A percentile compares a stretch with the other conserved stretches of the same genome.
These are phyloP conservation scores for Antitype chi DNA, from an alignment of 2,888 invertebrate species.

Conservation along the genomic window DNA sequence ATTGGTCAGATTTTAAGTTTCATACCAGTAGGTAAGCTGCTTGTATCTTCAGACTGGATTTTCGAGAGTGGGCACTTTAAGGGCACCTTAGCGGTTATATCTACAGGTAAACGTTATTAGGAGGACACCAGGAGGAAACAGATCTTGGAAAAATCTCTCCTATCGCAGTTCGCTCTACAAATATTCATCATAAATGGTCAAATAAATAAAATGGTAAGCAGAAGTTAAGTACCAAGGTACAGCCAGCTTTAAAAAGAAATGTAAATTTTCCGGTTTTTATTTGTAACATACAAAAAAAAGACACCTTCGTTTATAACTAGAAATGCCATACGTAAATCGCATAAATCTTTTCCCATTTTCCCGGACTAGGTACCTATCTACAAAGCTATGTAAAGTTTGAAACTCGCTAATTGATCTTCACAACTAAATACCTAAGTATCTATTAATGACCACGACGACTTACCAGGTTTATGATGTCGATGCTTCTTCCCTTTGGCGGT, in stretches of 20 bases:
- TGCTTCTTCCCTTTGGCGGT: slow-evolving; percentile 83
- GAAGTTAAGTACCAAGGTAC: background rate
- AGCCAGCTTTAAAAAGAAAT: background rate
- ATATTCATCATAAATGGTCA: too few relatives aligned
- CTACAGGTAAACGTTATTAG: background rate
- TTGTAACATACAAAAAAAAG: background rate
- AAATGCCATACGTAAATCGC: background rate
- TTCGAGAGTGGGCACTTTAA: background rate
- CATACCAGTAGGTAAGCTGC: background rate
- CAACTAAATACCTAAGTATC: background rate
- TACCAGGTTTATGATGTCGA: slow-evolving; percentile 86
- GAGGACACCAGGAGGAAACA: too few relatives aligned
- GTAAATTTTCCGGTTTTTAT: background rate
- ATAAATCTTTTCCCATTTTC: background rate
- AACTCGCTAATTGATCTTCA: slow-evolving; percentile 1
- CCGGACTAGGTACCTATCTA: background rate
- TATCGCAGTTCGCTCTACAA: too few relatives aligned
- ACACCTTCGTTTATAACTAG: background rate
- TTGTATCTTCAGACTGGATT: background rate
- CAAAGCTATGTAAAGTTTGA: background rate
- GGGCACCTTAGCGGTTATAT: background rate
- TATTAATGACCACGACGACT: slow-evolving; percentile 34
- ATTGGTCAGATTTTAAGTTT: slow-evolving; percentile 7
- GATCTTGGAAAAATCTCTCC: too few relatives aligned
- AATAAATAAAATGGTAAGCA: too few relatives aligned